Conservation (phyloP, 2,797 vertebrate species). For the Aphelocoma californica region DNA sequence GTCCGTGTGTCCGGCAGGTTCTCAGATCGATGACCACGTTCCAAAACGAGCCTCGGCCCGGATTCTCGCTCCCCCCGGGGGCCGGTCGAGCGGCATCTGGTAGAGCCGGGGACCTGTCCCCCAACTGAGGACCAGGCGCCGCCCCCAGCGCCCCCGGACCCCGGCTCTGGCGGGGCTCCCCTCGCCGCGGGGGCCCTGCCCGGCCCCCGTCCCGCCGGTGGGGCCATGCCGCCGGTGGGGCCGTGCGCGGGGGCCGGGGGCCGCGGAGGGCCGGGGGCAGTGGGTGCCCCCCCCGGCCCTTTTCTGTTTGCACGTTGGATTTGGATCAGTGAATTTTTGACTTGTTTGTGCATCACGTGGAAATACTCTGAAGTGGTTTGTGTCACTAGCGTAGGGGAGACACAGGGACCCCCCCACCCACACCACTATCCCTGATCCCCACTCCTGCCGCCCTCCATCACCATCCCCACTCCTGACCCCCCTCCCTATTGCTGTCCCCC, state of each 20-base stretch:
- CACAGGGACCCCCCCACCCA: background rate
- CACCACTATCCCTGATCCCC: background rate
- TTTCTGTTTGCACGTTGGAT: constrained; percentile 76
- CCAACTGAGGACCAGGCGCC: constrained; percentile 24
- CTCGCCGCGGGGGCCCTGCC: background rate
- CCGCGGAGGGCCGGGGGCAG: background rate
- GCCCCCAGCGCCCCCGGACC: background rate
- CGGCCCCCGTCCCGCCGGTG: background rate
- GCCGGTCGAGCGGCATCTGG: constrained; percentile 95
- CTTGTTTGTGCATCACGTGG: constrained; percentile 73
- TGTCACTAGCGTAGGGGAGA: constrained; percentile 72
- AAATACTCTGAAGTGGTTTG: constrained; percentile 66
- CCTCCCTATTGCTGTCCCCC: too few species aligned
- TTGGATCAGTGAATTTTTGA: constrained; percentile 72
- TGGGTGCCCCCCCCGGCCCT: background rate
- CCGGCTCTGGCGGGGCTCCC: background rate
- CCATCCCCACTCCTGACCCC: too few species aligned
- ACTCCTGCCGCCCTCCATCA: too few species aligned
- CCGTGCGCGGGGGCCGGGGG: background rate
- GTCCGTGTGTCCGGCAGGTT: constrained; percentile 72
- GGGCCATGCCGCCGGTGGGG: background rate
- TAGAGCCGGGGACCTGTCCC: constrained; percentile 22
- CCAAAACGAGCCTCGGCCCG: constrained; percentile 94
- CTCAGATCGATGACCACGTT: constrained; percentile 91
- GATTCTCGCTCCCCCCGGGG: constrained; percentile 93